These are phyloP conservation scores for Trichonephila inaurata DNA, from an alignment of 1,140 invertebrate genomes.

Conservation along the genomic window DNA sequence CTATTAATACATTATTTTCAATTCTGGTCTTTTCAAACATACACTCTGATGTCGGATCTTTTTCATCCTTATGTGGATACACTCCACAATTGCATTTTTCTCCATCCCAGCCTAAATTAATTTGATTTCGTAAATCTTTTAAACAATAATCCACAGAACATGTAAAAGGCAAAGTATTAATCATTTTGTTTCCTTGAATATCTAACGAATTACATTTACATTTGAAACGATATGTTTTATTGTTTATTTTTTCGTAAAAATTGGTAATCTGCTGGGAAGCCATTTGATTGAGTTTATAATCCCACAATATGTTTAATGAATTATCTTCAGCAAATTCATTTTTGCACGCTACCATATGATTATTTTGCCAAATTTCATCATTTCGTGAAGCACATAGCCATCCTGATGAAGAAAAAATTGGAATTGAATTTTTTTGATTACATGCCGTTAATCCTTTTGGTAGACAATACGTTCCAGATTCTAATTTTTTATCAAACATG, in stretches of 20 bases:
- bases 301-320: background rate
- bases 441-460: background rate
- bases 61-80: background rate
- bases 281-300: background rate
- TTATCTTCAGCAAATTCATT: background rate
- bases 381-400: background rate
- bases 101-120: background rate
- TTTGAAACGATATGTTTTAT: background rate
- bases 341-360: background rate
- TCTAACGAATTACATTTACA: constrained; percentile 13
- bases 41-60: background rate
- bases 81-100: background rate
- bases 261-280: background rate
- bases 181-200: background rate
- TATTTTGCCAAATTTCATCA: background rate
- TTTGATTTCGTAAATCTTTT: background rate
- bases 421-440: constrained; percentile 3
- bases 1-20: background rate
- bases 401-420: background rate
- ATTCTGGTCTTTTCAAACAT: background rate
- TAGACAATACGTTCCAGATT: constrained; percentile 23
- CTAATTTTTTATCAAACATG: constrained; percentile 7
- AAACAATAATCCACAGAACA: constrained; percentile 50
- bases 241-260: background rate
- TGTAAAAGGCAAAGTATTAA: background rate